Evolutionary conservation across 1,140 invertebrate species (phyloP).

Genomic region (Lanistes nyassanus): DNA sequence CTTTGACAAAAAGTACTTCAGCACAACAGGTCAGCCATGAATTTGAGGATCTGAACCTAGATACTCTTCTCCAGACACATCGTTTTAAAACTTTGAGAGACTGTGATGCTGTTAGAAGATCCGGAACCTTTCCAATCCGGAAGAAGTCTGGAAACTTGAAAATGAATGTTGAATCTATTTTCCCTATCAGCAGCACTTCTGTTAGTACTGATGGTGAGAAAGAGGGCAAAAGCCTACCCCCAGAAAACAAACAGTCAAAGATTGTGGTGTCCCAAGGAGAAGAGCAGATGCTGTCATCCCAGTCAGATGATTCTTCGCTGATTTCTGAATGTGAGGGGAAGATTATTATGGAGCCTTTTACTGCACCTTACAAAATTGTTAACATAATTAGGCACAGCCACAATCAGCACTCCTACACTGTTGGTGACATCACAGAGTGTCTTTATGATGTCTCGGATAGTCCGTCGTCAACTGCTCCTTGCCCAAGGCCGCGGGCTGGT

Average conservation of each 20-base stretch:
- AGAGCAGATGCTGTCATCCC: conserved; percentile 1
- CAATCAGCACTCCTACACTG: conserved; percentile 20
- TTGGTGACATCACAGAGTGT: conserved; percentile 32
- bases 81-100: conserved; percentile 47
- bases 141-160: conserved; percentile 39
- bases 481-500: not conserved
- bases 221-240: conserved; percentile 6
- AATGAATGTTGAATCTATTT: conserved; percentile 33
- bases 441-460: conserved; percentile 23
- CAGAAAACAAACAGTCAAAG: conserved; percentile 14
- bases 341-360: conserved; percentile 9
- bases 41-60: conserved; percentile 54
- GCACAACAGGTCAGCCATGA: conserved; percentile 35
- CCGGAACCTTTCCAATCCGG: conserved; percentile 55
- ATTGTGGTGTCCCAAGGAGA: not conserved
- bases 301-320: conserved; percentile 11
- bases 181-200: conserved; percentile 12
- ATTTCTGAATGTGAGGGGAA: conserved; percentile 8
- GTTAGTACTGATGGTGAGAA: conserved; percentile 17
- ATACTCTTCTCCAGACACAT: conserved; percentile 45
- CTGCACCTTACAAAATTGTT: conserved; percentile 27
- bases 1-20: not conserved
- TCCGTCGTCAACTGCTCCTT: not conserved
- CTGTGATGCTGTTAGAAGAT: conserved; percentile 46
- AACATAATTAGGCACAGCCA: conserved; percentile 19